phyloP scores from a whole-genome alignment of 2,113 vertebrate species.

The Apodemus speciosus region DNA sequence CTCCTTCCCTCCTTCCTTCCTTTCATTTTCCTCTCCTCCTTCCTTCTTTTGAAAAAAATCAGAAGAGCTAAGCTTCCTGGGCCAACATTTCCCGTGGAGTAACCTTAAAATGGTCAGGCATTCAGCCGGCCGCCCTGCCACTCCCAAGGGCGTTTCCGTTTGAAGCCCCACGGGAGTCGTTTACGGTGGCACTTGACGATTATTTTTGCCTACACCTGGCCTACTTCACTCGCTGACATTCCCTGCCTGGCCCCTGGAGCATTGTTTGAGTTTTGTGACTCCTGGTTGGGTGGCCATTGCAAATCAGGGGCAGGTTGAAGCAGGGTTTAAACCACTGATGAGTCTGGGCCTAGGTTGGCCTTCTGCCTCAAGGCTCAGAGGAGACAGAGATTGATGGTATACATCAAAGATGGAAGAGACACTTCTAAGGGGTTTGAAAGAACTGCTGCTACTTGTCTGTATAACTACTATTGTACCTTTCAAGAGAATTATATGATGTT shows the following conservation, averaged over 20 bases:
- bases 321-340: conserved; percentile 75
- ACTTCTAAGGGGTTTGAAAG: conserved; percentile 74
- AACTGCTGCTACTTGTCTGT: conserved; percentile 76
- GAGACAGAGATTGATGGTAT: conserved; percentile 70
- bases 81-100: background rate
- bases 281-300: conserved; percentile 71
- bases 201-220: conserved; percentile 66
- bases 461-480: conserved; percentile 75
- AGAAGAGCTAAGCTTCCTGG: background rate
- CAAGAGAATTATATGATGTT: conserved; percentile 78
- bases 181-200: background rate
- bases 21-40: background rate
- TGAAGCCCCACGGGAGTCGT: background rate
- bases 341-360: conserved; percentile 65
- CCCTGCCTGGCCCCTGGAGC: conserved; percentile 71
- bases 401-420: conserved; percentile 76
- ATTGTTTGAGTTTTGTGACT: conserved; percentile 69
- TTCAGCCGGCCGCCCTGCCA: background rate
- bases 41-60: conserved; percentile 21
- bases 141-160: background rate
- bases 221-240: conserved; percentile 59
- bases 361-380: conserved; percentile 71
- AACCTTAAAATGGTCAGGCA: background rate
- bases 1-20: background rate
- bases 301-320: conserved; percentile 77